These are phyloP conservation scores for Ibycter americanus DNA, from an alignment of 2,797 vertebrate genomes.

Conservation along the genomic window DNA sequence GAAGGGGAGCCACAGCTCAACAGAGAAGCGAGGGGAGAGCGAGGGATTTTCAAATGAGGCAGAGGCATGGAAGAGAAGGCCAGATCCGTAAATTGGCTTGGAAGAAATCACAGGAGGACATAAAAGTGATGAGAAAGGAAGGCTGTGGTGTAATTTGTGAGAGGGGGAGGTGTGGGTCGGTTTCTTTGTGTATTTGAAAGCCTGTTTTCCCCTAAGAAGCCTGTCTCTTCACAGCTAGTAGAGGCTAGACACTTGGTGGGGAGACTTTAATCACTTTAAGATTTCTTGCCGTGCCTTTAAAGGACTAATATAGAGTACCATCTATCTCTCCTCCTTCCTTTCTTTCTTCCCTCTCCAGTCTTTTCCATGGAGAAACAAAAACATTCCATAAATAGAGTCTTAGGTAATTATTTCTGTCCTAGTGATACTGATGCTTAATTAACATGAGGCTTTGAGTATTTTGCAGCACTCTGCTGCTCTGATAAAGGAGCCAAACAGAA, in stretches of 20 bases:
- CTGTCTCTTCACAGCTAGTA: background rate
- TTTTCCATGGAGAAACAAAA: background rate
- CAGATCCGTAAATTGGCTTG: background rate
- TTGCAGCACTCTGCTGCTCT: background rate
- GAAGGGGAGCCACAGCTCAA: background rate
- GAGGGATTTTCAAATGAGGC: background rate
- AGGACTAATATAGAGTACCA: background rate
- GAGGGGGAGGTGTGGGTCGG: background rate
- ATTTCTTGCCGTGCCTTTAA: background rate
- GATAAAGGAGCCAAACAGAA: background rate
- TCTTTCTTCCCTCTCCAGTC: background rate
- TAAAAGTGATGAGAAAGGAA: background rate
- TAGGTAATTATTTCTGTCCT: background rate
- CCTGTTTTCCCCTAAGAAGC: background rate
- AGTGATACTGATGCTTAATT: background rate
- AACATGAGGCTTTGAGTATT: background rate
- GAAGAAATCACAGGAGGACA: background rate
- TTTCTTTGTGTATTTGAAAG: background rate
- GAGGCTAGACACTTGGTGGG: background rate
- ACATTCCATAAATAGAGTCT: background rate
- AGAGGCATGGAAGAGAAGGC: background rate
- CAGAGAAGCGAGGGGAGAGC: background rate
- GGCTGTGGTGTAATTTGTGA: background rate
- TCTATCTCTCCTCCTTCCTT: background rate
- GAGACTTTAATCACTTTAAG: background rate